These are phyloP conservation scores for Mustela lutreola DNA, from an alignment of 2,113 vertebrate species.

Conservation along the genomic window DNA sequence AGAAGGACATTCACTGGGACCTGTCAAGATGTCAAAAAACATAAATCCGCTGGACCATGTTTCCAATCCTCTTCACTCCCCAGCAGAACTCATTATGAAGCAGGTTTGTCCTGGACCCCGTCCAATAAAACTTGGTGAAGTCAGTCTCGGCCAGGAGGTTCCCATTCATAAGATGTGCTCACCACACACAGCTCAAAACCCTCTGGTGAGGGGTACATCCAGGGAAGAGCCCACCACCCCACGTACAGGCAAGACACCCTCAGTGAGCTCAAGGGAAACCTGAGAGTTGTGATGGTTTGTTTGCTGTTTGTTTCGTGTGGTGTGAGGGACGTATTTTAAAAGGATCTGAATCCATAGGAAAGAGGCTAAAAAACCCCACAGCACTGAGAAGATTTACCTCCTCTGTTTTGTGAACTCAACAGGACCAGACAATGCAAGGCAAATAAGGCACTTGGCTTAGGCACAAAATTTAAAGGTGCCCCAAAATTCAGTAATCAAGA, in stretches of 20 bases:
- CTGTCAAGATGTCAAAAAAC: conserved; percentile 64
- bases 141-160: neutral
- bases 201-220: rapidly evolving
- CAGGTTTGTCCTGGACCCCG: neutral
- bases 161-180: neutral
- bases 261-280: neutral
- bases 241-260: neutral
- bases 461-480: neutral
- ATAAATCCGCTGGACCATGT: conserved; percentile 41
- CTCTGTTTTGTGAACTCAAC: neutral
- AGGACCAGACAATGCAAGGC: neutral
- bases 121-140: neutral
- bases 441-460: neutral
- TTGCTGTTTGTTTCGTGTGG: neutral
- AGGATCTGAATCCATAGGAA: neutral
- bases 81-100: conserved; percentile 16
- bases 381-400: neutral
- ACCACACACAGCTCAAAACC: neutral
- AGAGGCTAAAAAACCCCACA: neutral
- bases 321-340: neutral
- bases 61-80: neutral
- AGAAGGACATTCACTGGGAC: conserved; percentile 39
- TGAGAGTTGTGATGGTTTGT: neutral
- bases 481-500: neutral
- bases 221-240: neutral